Conservation (phyloP, 2,797 vertebrate genomes). For the Carcharodon carcharias region DNA sequence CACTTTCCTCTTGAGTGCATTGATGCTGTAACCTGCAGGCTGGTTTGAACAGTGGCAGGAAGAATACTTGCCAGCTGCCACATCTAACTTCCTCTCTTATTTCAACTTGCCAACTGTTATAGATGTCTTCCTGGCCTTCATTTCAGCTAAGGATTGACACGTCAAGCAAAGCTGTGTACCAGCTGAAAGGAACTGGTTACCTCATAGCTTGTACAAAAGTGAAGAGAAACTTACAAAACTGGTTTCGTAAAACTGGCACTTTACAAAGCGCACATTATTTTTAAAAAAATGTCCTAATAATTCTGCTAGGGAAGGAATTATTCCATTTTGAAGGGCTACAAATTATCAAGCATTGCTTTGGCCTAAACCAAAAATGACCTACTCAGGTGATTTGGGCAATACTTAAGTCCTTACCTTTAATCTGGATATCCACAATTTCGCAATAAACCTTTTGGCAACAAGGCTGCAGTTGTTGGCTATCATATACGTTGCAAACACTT, state of each 20-base stretch:
- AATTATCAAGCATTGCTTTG: background rate
- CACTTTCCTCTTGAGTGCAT: background rate
- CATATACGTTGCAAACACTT: background rate
- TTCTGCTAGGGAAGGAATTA: background rate
- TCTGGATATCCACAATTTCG: background rate
- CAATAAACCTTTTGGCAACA: background rate
- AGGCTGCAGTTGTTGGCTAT: background rate
- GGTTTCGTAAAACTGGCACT: background rate
- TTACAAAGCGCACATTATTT: slow-evolving; percentile 2
- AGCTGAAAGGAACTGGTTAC: slow-evolving; percentile 34
- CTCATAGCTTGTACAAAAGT: slow-evolving; percentile 24
- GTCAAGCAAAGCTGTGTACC: background rate
- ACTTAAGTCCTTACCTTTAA: background rate
- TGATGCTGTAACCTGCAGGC: slow-evolving; percentile 23
- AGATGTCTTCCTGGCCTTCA: background rate
- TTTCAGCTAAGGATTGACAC: background rate
- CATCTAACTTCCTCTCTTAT: background rate
- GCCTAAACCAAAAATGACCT: background rate
- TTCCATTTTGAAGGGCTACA: background rate
- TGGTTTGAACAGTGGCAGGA: background rate
- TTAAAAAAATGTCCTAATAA: background rate
- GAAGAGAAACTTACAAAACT: slow-evolving; percentile 21
- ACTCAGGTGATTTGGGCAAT: background rate
- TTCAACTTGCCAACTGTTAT: slow-evolving; percentile 27
- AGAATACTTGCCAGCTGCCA: slow-evolving; percentile 19